Percentiles rank a stretch among this genome's conserved stretches.
Conservation (phyloP, 2,113 vertebrate species). For the Poeciliopsis occidentalis region DNA sequence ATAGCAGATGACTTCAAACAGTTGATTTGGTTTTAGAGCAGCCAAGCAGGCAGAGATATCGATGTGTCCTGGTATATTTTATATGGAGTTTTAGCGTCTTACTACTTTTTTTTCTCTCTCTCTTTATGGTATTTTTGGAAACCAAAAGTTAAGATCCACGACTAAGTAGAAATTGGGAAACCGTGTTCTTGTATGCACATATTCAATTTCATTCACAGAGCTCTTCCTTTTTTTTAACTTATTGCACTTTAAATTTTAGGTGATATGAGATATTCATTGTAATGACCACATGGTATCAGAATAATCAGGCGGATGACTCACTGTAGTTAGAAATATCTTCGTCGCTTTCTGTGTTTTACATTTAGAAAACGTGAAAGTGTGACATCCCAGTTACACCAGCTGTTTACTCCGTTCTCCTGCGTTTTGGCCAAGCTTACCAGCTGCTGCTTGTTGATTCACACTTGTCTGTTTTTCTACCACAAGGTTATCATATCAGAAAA, state of each 20-base stretch:
- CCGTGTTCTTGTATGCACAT: no score
- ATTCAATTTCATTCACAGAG: no score
- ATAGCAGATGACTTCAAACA: conserved; percentile 44
- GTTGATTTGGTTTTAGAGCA: conserved; percentile 59
- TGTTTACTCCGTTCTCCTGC: background rate
- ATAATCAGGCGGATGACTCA: background rate
- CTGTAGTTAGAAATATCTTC: no score
- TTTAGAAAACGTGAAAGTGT: background rate
- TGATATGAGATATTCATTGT: background rate
- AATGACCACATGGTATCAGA: conserved; percentile 31
- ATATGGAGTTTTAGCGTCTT: conserved; percentile 45
- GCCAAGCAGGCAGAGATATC: conserved; percentile 22
- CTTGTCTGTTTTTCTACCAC: background rate
- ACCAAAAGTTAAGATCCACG: conserved; percentile 53
- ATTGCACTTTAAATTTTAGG: no score
- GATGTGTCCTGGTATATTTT: conserved; percentile 37
- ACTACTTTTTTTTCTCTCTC: conserved; percentile 27
- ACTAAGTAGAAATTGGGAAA: no score
- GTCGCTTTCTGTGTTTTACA: background rate
- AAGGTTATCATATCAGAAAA: background rate
- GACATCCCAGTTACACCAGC: background rate
- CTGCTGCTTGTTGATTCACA: background rate
- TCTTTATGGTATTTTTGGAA: conserved; percentile 33
- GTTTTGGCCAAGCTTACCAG: conserved; percentile 1
- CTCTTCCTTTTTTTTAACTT: no score